Evolutionary conservation across 1,140 invertebrate species (phyloP).

Genomic region (Chlorops oryzae): DNA sequence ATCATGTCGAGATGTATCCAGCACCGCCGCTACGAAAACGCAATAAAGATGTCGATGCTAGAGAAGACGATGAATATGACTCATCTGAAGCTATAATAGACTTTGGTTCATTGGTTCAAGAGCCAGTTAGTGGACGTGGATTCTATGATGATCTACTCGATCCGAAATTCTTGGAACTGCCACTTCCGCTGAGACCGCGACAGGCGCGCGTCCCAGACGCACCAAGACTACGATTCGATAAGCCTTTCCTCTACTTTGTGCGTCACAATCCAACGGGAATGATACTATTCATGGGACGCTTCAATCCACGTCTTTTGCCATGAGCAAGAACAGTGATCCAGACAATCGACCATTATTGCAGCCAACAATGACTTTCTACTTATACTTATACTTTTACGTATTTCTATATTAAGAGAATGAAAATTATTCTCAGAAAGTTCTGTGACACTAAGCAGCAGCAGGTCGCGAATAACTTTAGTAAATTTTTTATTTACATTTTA

Average conservation of each 20-base stretch:
- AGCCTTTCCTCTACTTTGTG: slow-evolving; percentile 79
- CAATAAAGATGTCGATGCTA: slow-evolving; percentile 38
- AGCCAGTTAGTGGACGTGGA: slow-evolving; percentile 52
- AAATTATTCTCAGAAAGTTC: no score
- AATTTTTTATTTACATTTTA: no score
- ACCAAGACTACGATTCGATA: slow-evolving; percentile 69
- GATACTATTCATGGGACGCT: slow-evolving; percentile 77
- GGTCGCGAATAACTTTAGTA: no score
- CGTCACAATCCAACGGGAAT: slow-evolving; percentile 80
- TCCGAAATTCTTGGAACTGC: slow-evolving; percentile 56
- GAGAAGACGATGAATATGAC: slow-evolving; percentile 26
- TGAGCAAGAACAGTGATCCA: slow-evolving; percentile 19
- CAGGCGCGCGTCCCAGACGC: slow-evolving; percentile 65
- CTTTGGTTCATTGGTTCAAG: slow-evolving; percentile 45
- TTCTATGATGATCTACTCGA: slow-evolving; percentile 59
- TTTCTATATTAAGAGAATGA: no score
- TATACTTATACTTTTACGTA: no score
- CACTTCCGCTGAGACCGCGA: slow-evolving; percentile 59
- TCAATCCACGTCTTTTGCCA: slow-evolving; percentile 72
- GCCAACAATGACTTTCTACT: no score
- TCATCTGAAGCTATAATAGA: slow-evolving; percentile 34
- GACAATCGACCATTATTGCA: no score
- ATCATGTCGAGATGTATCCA: slow-evolving; percentile 74
- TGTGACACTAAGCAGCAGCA: no score
- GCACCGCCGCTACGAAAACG: slow-evolving; percentile 54